A percentile compares a stretch with the other conserved stretches of the same genome.
Evolutionary conservation across 2,113 vertebrate genomes (phyloP).

Genomic region (Taxidea taxus): DNA sequence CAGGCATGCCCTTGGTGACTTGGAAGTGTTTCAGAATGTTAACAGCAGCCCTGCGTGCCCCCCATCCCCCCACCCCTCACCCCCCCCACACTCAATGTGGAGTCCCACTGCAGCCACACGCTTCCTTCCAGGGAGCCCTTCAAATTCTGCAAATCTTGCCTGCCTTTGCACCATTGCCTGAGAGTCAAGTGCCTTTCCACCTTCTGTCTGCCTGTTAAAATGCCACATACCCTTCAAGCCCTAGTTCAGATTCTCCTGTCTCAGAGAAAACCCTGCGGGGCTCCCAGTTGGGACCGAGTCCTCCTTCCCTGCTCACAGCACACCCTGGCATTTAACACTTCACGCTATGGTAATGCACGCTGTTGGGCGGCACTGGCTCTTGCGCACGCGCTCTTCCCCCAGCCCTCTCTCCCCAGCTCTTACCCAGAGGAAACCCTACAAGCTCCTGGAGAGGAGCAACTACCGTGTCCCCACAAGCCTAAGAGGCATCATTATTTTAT

Average conservation of each 20-base stretch:
- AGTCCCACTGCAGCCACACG: not conserved
- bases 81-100: too few relatives aligned
- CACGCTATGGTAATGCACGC: too few relatives aligned
- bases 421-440: not conserved
- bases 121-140: not conserved
- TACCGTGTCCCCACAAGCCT: not conserved
- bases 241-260: not conserved
- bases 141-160: not conserved
- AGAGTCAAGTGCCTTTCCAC: not conserved
- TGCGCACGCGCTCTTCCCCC: accelerated
- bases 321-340: not conserved
- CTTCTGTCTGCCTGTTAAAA: not conserved
- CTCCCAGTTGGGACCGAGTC: not conserved
- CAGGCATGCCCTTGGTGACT: not conserved
- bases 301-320: not conserved
- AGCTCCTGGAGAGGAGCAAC: not conserved
- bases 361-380: too few relatives aligned
- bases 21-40: too few relatives aligned
- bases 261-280: not conserved
- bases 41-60: too few relatives aligned
- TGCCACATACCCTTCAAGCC: not conserved
- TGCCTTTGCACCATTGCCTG: not conserved
- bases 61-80: too few relatives aligned
- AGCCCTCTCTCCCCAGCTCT: not conserved
- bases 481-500: not conserved